phyloP scores from a whole-genome alignment of 1,140 invertebrate genomes.

The Spodoptera frugiperda region DNA sequence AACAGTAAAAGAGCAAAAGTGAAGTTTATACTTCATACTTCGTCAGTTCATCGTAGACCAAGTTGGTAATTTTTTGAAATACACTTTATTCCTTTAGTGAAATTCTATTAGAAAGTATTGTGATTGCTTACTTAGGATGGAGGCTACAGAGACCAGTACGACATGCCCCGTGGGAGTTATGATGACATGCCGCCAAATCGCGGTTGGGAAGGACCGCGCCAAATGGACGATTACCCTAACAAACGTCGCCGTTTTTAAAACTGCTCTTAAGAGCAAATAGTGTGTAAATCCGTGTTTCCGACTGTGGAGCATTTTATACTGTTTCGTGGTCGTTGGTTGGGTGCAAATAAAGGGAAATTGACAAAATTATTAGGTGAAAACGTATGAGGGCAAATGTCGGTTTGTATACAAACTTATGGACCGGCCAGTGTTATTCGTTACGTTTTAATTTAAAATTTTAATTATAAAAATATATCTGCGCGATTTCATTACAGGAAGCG shows the following conservation, averaged over 20 bases:
- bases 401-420: too few species aligned
- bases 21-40: background rate
- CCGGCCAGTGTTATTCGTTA: too few species aligned
- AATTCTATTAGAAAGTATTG: conserved; percentile 75
- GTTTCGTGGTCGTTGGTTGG: conserved; percentile 50
- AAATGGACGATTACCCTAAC: conserved; percentile 84
- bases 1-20: background rate
- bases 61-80: conserved; percentile 1
- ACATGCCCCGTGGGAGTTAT: conserved; percentile 79
- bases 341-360: conserved; percentile 48
- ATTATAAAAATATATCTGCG: too few species aligned
- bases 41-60: background rate
- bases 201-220: conserved; percentile 80
- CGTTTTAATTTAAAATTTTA: too few species aligned
- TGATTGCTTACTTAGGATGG: conserved; percentile 85
- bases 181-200: conserved; percentile 80
- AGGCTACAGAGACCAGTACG: conserved; percentile 84
- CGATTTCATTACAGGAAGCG: background rate
- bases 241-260: conserved; percentile 83
- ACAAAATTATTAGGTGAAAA: background rate
- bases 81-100: conserved; percentile 47
- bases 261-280: conserved; percentile 25
- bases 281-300: conserved; percentile 26
- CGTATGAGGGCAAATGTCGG: too few species aligned
- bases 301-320: conserved; percentile 19